Conservation (phyloP, 2,113 vertebrate species). For the Eptesicus fuscus region DNA sequence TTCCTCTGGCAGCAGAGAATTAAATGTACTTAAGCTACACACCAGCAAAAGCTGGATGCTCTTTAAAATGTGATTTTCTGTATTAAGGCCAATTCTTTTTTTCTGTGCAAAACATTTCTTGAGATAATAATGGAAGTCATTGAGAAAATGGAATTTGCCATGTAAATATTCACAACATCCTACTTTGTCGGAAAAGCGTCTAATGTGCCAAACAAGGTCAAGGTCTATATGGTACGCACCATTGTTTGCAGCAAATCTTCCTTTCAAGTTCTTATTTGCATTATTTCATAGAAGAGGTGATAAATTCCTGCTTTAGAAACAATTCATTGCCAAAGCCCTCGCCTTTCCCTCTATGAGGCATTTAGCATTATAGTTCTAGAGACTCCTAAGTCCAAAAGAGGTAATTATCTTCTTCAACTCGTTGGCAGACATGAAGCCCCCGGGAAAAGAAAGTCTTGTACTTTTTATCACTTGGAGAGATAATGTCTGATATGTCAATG, state of each 20-base stretch:
- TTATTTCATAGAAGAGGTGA: neutral
- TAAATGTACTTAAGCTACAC: conserved; percentile 50
- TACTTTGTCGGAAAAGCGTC: conserved; percentile 13
- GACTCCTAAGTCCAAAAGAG: neutral
- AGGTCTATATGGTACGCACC: neutral
- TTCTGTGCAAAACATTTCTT: conserved; percentile 54
- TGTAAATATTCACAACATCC: conserved; percentile 37
- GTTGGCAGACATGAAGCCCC: neutral
- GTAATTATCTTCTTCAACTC: conserved; percentile 30
- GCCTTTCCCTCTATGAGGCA: neutral
- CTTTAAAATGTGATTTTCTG: conserved; percentile 67
- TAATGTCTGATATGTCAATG: neutral
- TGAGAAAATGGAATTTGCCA: conserved; percentile 55
- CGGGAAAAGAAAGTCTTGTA: neutral
- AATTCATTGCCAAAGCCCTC: conserved; percentile 29
- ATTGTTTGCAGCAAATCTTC: conserved; percentile 42
- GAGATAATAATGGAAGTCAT: conserved; percentile 62
- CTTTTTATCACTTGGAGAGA: conserved; percentile 1
- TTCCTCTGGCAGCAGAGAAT: conserved; percentile 62
- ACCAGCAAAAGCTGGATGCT: conserved; percentile 37
- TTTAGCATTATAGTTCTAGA: neutral
- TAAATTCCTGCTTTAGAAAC: conserved; percentile 26
- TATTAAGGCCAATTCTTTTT: conserved; percentile 36
- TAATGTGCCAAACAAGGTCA: conserved; percentile 48
- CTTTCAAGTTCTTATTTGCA: conserved; percentile 38